These are phyloP conservation scores for Congeria kusceri DNA, from an alignment of 2,888 invertebrate genomes.

Conservation along the genomic window DNA sequence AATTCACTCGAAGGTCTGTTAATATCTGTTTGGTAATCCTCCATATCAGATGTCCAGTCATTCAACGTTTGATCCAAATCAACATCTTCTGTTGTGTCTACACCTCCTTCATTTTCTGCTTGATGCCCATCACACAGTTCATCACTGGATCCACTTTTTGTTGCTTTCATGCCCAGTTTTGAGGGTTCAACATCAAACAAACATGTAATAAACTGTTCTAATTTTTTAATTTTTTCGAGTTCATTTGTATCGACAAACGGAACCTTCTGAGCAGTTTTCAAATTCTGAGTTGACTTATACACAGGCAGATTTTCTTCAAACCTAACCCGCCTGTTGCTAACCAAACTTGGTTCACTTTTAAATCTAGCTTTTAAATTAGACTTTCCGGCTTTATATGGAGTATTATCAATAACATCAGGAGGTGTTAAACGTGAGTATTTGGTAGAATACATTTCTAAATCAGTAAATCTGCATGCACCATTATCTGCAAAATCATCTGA, in stretches of 20 bases:
- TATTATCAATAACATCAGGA: constrained; percentile 52
- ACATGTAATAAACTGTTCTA: constrained; percentile 54
- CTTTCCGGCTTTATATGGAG: constrained; percentile 38
- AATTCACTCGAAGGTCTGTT: no score
- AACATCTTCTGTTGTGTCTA: no score
- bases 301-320: constrained; percentile 55
- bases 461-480: constrained; percentile 38
- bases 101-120: no score
- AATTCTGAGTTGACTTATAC: constrained; percentile 47
- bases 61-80: no score
- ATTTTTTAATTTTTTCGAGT: constrained; percentile 40
- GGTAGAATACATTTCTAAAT: background rate
- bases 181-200: constrained; percentile 56
- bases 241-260: constrained; percentile 17
- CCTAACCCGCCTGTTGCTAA: constrained; percentile 28
- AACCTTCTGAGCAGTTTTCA: constrained; percentile 2
- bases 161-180: constrained; percentile 18
- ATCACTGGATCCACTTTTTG: no score
- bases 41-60: no score
- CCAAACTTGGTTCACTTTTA: constrained; percentile 35
- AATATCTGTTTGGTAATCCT: no score
- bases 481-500: constrained; percentile 11
- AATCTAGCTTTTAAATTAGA: constrained; percentile 38
- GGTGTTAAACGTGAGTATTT: constrained; percentile 1
- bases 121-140: no score